Base-by-base conservation (phyloP, 2,113 vertebrate genomes). In the Urocynchramus pylzowi region DNA sequence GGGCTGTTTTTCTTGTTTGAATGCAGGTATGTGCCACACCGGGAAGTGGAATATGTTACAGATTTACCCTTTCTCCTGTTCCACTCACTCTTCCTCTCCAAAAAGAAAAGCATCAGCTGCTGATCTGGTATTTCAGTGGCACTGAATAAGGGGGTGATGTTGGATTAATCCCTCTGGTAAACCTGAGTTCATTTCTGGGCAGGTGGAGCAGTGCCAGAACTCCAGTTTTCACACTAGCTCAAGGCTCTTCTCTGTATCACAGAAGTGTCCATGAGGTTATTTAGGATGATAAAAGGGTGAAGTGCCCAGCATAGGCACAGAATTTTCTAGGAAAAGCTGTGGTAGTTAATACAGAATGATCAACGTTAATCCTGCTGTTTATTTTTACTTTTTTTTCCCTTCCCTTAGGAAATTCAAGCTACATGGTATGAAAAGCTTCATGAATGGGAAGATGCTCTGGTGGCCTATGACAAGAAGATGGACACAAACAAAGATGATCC, bases 401-500 rank as follows among this genome's bases (percentile, higher is more conserved):
- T 68, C 18, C 16, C 85, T 57, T 81, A 99, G 99, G 99, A 99
- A 98, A 99, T 99, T 97, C 99, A 99, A 96, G 99, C 99, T 83
- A 99, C 99, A 52, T 99, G 99, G 99, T 99, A 99, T 61, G 99
- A 99, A 97, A 99, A 99, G 71, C 98, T 99, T 7, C 99, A 99
- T 4, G 99, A 99, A 87, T 99, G 99, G 99, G 99, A 99, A 91
- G 99, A 99, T 88, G 99, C 99, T 23, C 97, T 99, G 50, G 98
- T 99, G 21, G 99, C 99, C 50, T 99, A 99, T 10, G 99, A 99
- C 95, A 99, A 99, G 97, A 99, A 99, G 94, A 99, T 99, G 63
- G 99, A 99, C 97, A 99, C 99, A 92, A 99, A 99, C 98, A 99
- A 99, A 97, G 99, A 99, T 30, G 99, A 99, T 77, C 99, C 99